Evolutionary conservation across 2,113 vertebrate genomes (phyloP), one percentile per base, ranked within the genome.

Genomic region (Ameiurus melas): DNA sequence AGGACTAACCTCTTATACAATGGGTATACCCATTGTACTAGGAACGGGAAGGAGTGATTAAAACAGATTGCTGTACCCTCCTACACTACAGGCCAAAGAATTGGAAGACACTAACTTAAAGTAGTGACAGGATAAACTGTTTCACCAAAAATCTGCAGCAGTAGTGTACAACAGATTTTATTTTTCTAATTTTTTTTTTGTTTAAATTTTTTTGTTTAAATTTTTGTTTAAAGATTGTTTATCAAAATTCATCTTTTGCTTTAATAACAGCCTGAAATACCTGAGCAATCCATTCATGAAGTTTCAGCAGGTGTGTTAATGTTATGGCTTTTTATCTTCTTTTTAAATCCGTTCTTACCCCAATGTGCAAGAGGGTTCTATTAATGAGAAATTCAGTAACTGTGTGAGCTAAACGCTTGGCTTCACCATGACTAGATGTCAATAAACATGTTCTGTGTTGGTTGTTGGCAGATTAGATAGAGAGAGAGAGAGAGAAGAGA

Each of bases 41-140:
- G 53, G 51, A 58, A 55, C n/a, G 8, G 25, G 33, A 71, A 43
- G 64, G 47, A 60, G 68, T 60, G 55, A 83, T 83, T 88, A 83
- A 83, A 83, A 82, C 25, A 43, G 79, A 81, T 81, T 68, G 25
- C 27, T 77, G 27, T 4, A 55, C 16, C 33, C 25, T 87, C 51
- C 22, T 58, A 55, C 51, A 27, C 51, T 58, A 71, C 77, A 13
- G 14, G 55, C 77, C 64, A 80, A 55, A 27, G 58, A 83, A 60
- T 82, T 58, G 9, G 8, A 62, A 83, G 57, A 66, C 16, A 30
- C 9, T 70, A 70, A 70, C 13, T 30, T 30, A 51, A 51, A 51
- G 19, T 70, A 33, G 10, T 66, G n/a, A n/a, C 27, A 36, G 73
- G 12, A 77, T 47, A 75, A 20, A 27, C 13, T 20, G 3, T 39